These are phyloP conservation scores for Bombus vancouverensis DNA, from an alignment of 1,140 invertebrate genomes.

Conservation along the genomic window DNA sequence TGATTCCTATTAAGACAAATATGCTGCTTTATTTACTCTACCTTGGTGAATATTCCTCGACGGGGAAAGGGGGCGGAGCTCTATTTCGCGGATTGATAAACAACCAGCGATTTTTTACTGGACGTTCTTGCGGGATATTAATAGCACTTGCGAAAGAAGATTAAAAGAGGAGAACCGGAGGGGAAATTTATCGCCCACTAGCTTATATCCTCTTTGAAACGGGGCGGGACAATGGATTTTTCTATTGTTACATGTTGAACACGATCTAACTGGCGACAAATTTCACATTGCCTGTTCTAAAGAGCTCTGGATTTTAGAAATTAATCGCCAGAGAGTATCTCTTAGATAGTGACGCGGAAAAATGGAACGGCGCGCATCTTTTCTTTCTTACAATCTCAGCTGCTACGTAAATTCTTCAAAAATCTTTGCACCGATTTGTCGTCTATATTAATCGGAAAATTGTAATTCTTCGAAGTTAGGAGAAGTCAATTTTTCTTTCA, in stretches of 20 bases:
- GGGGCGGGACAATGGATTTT: not conserved
- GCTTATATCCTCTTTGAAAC: not conserved
- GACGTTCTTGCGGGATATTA: not conserved
- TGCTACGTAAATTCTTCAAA: not conserved
- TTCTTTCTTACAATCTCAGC: not conserved
- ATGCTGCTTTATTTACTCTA: not conserved
- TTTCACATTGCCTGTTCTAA: not conserved
- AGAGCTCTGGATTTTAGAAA: not conserved
- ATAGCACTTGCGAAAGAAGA: not conserved
- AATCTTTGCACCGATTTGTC: not conserved
- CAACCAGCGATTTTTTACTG: not conserved
- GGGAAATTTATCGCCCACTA: slow-evolving; percentile 1
- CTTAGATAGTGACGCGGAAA: not conserved
- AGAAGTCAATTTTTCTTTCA: not conserved
- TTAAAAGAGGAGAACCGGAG: not conserved
- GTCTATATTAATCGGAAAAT: not conserved
- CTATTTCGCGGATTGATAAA: not conserved
- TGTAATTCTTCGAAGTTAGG: not conserved
- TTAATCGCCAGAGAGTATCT: not conserved
- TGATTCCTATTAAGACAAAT: not conserved
- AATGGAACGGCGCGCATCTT: not conserved
- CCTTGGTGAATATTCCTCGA: not conserved
- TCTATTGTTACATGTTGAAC: slow-evolving; percentile 7
- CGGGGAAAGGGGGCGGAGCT: not conserved
- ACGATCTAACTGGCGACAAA: not conserved